Evolutionary conservation across 2,113 vertebrate species (phyloP).

Genomic region (Scolopax mira): DNA sequence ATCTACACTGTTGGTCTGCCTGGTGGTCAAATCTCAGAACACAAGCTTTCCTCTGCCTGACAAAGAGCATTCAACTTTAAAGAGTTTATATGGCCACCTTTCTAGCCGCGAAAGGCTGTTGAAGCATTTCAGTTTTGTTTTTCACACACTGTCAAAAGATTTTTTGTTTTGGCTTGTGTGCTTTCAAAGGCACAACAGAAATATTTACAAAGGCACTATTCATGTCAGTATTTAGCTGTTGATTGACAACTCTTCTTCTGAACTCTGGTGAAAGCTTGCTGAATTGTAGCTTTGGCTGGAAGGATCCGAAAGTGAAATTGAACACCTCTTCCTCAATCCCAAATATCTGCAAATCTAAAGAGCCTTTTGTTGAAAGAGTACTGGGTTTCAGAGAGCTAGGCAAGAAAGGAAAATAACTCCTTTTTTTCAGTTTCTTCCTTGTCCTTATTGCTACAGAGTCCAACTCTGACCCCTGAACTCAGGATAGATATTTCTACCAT

Average conservation of each 20-base stretch:
- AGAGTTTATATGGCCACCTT: background rate
- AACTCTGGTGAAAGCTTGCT: background rate
- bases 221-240: slow-evolving; percentile 4
- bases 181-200: slow-evolving; percentile 30
- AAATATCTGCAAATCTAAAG: background rate
- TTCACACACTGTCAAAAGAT: slow-evolving; percentile 21
- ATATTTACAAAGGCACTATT: slow-evolving; percentile 43
- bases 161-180: slow-evolving; percentile 36
- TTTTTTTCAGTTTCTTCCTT: background rate
- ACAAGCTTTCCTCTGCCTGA: background rate
- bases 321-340: background rate
- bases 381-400: background rate
- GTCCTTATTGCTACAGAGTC: background rate
- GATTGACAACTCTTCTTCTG: background rate
- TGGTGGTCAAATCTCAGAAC: background rate
- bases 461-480: background rate
- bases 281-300: background rate
- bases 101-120: background rate
- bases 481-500: background rate
- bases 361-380: background rate
- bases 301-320: background rate
- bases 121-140: slow-evolving; percentile 37
- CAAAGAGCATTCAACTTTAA: background rate
- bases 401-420: background rate
- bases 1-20: background rate